Evolutionary conservation across 2,113 vertebrate species (phyloP).

Genomic region (Pseudopipra pipra): DNA sequence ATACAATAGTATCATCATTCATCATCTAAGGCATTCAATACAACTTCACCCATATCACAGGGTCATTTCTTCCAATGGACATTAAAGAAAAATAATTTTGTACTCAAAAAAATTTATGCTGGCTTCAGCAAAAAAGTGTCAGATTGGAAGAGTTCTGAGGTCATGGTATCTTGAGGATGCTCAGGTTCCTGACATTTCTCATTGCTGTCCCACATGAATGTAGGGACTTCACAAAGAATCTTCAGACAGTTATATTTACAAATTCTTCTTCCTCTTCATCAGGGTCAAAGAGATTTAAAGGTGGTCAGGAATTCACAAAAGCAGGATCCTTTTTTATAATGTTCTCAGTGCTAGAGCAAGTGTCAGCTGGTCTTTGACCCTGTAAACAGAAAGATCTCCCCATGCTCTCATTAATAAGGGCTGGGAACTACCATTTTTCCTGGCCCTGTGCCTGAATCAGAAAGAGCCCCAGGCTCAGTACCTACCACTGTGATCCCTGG

Average conservation of each 20-base stretch:
- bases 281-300: slow-evolving; percentile 34
- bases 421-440: slow-evolving; percentile 32
- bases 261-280: not conserved
- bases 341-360: slow-evolving; percentile 5
- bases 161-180: not conserved
- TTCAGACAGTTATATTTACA: not conserved
- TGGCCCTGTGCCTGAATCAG: slow-evolving; percentile 38
- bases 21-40: not conserved
- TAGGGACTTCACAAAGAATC: not conserved
- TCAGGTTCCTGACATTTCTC: not conserved
- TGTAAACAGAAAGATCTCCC: slow-evolving; percentile 8
- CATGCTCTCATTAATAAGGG: not conserved
- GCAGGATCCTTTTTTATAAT: not conserved
- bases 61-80: not conserved
- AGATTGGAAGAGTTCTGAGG: not conserved
- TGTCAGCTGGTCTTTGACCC: slow-evolving; percentile 19
- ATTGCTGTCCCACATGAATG: not conserved
- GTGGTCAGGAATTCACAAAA: slow-evolving; percentile 25
- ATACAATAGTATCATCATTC: slow-evolving; percentile 20
- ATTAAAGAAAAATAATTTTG: not conserved
- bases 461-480: not conserved
- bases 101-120: not conserved
- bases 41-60: not conserved
- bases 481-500: not conserved
- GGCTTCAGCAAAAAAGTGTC: not conserved